Evolutionary conservation across 2,113 vertebrate species (phyloP).

Genomic region (Sterrhoptilus dennistouni): DNA sequence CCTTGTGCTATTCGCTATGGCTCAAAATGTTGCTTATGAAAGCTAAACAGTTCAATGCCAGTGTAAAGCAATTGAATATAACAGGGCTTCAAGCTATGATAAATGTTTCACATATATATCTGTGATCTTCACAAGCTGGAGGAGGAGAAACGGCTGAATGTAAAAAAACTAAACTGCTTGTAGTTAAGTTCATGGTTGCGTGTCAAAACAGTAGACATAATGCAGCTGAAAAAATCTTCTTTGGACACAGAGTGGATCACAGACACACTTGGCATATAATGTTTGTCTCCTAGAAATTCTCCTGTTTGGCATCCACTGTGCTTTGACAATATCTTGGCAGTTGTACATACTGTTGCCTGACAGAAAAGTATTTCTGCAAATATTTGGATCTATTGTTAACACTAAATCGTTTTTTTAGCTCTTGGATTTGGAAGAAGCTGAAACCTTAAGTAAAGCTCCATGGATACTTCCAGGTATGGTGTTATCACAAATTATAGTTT

Average conservation of each 20-base stretch:
- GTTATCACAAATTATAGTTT: conserved; percentile 14
- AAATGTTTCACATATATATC: conserved; percentile 16
- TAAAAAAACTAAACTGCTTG: conserved; percentile 21
- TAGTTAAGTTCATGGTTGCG: background rate
- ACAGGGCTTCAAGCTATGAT: background rate
- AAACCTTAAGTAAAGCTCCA: conserved; percentile 27
- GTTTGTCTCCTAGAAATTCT: conserved; percentile 8
- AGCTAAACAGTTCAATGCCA: background rate
- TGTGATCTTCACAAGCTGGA: conserved; percentile 26
- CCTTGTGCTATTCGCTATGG: conserved; percentile 6
- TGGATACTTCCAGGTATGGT: background rate
- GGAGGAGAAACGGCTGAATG: background rate
- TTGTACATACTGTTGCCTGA: background rate
- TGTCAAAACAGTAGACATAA: conserved; percentile 25
- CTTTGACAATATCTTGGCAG: background rate
- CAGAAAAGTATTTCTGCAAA: conserved; percentile 37
- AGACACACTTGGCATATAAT: background rate
- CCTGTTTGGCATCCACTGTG: background rate
- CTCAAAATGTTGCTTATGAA: conserved; percentile 34
- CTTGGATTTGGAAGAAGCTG: conserved; percentile 22
- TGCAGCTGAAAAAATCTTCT: background rate
- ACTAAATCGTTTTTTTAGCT: background rate
- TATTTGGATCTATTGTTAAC: background rate
- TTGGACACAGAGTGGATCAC: background rate
- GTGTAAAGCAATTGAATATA: background rate